phyloP scores from a whole-genome alignment of 2,797 vertebrate genomes.

The Agapornis canus region DNA sequence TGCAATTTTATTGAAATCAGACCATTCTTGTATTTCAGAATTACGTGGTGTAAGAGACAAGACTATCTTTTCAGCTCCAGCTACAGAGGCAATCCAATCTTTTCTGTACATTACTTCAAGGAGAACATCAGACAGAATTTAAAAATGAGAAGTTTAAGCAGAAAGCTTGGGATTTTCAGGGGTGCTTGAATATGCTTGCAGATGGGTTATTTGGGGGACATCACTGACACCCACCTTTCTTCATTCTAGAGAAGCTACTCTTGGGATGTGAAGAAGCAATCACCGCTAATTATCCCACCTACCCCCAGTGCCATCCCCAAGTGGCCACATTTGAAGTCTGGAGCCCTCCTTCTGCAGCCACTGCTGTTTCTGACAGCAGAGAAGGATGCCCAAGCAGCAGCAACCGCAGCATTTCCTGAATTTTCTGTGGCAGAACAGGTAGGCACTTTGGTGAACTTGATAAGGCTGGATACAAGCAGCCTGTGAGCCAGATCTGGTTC shows the following conservation, averaged over 20 bases:
- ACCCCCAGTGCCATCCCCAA: no score
- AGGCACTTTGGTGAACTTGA: not conserved
- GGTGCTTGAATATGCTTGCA: not conserved
- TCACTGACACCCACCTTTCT: not conserved
- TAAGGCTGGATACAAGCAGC: not conserved
- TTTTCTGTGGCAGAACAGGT: not conserved
- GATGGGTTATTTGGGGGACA: not conserved
- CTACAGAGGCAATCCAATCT: not conserved
- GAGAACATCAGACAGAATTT: not conserved
- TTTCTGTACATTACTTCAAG: not conserved
- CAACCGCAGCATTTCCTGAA: not conserved
- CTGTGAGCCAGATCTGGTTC: not conserved
- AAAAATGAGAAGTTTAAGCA: not conserved
- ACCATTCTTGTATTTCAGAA: not conserved
- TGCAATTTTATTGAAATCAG: constrained; percentile 8
- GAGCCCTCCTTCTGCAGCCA: not conserved
- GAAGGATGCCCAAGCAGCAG: not conserved
- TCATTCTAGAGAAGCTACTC: not conserved
- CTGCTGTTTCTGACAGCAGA: not conserved
- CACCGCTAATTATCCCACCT: not conserved
- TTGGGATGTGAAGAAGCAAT: not conserved
- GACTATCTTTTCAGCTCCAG: not conserved
- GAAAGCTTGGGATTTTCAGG: not conserved
- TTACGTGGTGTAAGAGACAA: not conserved
- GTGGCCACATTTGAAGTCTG: not conserved